Evolutionary conservation across 2,113 vertebrate genomes (phyloP).

Genomic region (Nothobranchius kuhntae): DNA sequence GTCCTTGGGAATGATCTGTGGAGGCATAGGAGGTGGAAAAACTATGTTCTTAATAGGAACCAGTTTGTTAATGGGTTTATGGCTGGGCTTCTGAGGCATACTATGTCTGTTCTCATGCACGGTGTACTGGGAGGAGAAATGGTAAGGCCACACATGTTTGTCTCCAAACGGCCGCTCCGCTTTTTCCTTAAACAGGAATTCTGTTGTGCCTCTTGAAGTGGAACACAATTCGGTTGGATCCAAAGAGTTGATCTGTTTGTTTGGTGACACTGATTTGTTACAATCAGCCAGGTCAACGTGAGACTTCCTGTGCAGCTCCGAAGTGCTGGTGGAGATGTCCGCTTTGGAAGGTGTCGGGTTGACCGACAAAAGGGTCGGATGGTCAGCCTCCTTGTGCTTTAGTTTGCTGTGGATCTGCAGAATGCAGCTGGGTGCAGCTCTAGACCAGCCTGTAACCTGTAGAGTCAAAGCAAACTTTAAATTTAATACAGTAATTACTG

Average conservation of each 20-base stretch:
- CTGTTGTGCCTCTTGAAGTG: constrained; percentile 14
- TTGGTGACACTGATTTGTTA: constrained; percentile 8
- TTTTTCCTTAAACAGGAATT: constrained; percentile 7
- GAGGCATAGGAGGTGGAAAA: constrained; percentile 70
- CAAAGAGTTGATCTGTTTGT: constrained; percentile 11
- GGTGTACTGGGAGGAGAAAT: constrained; percentile 20
- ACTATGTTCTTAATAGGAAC: constrained; percentile 67
- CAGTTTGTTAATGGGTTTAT: constrained; percentile 22
- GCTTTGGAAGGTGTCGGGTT: constrained; percentile 36
- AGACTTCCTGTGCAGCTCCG: constrained; percentile 22
- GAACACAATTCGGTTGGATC: constrained; percentile 20
- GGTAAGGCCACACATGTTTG: constrained; percentile 2
- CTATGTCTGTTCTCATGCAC: constrained; percentile 16
- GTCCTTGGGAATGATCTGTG: constrained; percentile 10
- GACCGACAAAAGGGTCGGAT: constrained; percentile 62
- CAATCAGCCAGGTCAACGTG: not conserved
- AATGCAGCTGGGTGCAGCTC: constrained; percentile 70
- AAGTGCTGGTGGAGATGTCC: constrained; percentile 22
- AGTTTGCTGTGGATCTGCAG: constrained; percentile 71
- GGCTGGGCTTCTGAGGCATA: constrained; percentile 37
- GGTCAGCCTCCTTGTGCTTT: constrained; percentile 46
- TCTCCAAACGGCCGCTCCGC: constrained; percentile 1
- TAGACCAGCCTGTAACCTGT: constrained; percentile 84
- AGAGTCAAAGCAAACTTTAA: constrained; percentile 13
- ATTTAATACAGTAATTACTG: not conserved